Evolutionary conservation across 2,113 vertebrate species (phyloP).

Genomic region (Poicephalus meyeri): DNA sequence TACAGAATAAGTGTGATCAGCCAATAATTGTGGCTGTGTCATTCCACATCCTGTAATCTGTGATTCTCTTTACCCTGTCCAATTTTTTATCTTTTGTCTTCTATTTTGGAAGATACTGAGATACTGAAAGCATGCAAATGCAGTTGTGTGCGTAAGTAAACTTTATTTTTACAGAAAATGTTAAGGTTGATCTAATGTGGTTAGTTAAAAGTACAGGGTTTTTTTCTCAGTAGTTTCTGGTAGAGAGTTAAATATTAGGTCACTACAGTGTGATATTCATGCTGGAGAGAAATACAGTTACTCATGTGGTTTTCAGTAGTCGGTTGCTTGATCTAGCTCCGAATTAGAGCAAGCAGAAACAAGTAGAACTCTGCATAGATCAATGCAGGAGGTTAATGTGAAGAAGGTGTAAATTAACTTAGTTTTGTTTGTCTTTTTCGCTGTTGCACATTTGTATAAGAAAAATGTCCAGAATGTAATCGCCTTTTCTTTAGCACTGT

Average conservation of each 20-base stretch:
- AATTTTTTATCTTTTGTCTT: conserved; percentile 33
- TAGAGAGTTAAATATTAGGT: neutral
- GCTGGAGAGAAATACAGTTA: neutral
- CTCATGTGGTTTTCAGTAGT: neutral
- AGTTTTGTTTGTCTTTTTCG: neutral
- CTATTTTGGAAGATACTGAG: conserved; percentile 13
- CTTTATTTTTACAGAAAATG: neutral
- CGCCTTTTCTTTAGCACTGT: neutral
- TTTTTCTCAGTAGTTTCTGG: neutral
- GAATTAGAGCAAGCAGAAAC: neutral
- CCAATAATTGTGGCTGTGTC: conserved; percentile 31
- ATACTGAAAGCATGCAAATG: neutral
- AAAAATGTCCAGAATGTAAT: neutral
- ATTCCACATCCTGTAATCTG: conserved; percentile 18
- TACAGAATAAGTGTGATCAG: neutral
- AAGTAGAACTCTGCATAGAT: neutral
- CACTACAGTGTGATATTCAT: neutral
- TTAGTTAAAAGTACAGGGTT: neutral
- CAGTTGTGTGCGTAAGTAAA: neutral
- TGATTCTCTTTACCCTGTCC: neutral
- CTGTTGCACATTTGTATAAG: neutral
- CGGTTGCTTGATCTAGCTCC: neutral
- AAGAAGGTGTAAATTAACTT: neutral
- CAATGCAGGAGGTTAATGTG: neutral
- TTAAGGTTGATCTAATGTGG: neutral